These are phyloP conservation scores for Sceloporus tristichus DNA, from an alignment of 2,113 vertebrate species.

Conservation along the genomic window DNA sequence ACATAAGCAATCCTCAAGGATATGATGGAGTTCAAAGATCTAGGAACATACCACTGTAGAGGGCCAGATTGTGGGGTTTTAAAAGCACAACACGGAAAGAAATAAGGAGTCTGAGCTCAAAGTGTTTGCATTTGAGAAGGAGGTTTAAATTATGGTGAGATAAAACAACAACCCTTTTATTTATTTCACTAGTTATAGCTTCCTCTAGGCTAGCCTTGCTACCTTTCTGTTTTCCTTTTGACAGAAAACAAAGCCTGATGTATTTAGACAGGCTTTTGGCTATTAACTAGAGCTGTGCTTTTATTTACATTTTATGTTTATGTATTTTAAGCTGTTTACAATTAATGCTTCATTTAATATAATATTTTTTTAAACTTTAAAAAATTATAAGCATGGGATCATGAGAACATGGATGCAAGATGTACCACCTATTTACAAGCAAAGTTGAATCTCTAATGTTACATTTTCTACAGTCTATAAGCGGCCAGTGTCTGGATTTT, in stretches of 20 bases:
- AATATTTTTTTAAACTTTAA: too few species aligned
- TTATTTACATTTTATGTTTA: too few species aligned
- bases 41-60: background rate
- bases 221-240: too few species aligned
- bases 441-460: background rate
- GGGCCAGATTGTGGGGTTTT: background rate
- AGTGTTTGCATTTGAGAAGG: constrained; percentile 40
- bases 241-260: too few species aligned
- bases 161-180: constrained; percentile 6
- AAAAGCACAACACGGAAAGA: background rate
- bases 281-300: too few species aligned
- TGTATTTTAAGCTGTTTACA: too few species aligned
- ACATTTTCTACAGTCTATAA: background rate
- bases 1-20: background rate
- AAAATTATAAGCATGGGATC: too few species aligned
- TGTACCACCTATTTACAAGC: background rate
- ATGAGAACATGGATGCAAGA: background rate
- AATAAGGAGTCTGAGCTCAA: background rate
- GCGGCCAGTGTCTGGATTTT: background rate
- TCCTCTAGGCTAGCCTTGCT: background rate
- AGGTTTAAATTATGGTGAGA: constrained; percentile 34
- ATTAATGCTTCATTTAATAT: too few species aligned
- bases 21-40: too few species aligned
- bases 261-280: too few species aligned
- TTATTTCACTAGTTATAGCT: constrained; percentile 33